phyloP scores from a whole-genome alignment of 2,888 invertebrate genomes.

The Tridacna crocea region DNA sequence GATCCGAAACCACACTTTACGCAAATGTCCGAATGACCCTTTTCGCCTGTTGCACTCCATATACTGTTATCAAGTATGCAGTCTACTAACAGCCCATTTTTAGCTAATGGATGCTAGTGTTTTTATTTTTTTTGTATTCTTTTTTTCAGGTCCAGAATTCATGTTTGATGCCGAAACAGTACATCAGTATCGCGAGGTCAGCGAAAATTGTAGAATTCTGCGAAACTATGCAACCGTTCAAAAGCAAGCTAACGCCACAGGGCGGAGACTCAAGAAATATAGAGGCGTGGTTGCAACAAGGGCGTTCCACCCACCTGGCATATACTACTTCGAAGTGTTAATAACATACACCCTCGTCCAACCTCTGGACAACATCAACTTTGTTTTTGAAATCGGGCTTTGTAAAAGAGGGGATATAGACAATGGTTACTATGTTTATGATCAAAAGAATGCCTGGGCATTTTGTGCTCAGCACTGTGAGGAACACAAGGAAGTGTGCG shows the following conservation, averaged over 20 bases:
- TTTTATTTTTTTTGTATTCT: too few relatives aligned
- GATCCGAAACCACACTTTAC: too few relatives aligned
- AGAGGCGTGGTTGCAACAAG: conserved; percentile 60
- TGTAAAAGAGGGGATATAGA: conserved; percentile 63
- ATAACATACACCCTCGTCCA: conserved; percentile 56
- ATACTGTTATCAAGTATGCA: too few relatives aligned
- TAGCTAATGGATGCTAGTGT: too few relatives aligned
- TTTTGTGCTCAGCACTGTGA: conserved; percentile 69
- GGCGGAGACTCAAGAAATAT: conserved; percentile 60
- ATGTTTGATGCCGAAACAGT: conserved; percentile 59
- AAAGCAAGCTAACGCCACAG: conserved; percentile 36
- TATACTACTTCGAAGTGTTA: conserved; percentile 63
- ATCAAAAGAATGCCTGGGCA: conserved; percentile 66
- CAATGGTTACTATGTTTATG: conserved; percentile 66
- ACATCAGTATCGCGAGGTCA: conserved; percentile 65
- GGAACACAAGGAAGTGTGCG: conserved; percentile 63
- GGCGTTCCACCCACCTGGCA: conserved; percentile 62
- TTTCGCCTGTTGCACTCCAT: too few relatives aligned
- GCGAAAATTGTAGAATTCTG: conserved; percentile 54
- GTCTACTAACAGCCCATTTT: too few relatives aligned
- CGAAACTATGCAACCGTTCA: conserved; percentile 60
- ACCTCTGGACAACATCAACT: conserved; percentile 66
- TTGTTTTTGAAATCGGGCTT: conserved; percentile 66
- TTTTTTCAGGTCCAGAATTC: conserved; percentile 62
- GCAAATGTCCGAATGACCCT: too few relatives aligned